Base-by-base conservation (phyloP, 2,113 vertebrate species). In the Scomber scombrus region DNA sequence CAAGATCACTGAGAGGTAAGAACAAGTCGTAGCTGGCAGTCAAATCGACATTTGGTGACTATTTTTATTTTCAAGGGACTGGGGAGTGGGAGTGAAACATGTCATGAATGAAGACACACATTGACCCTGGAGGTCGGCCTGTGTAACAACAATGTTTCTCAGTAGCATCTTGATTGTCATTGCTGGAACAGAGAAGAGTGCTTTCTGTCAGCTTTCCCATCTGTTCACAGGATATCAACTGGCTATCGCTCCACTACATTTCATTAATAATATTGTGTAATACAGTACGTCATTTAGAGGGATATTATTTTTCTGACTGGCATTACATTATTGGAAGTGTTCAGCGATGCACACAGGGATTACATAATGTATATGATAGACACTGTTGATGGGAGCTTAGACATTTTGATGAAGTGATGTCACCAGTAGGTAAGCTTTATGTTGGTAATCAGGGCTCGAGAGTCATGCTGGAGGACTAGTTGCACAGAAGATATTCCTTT, bases 1-100 rank as follows among this genome's bases (percentile, higher is more conserved):
- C 66, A 94, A 93, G 82, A 81, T 93, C 64, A 89, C 94, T 0
- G 97, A 98, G 15, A 98, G 97, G 98, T 98, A 91, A 83, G 93
- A 85, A 57, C 43, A 4, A 45, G 10, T 51, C 4, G 15, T 11
- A 75, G 55, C 8, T 50, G 49, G n/a, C 29, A 0, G 2, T 56
- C 9, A 31, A 14, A 21, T 23, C 40, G 5, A 11, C 3, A 51
- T 81, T 56, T 74, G 2, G 4, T 55, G 3, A 5, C 47, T 73
- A 13, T 56, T 52, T 21, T n/a, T 12, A 29, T 66, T 26, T 16
- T 34, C 4, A 45, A 52, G 47, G 4, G 23, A n/a, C 16, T 63
- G 11, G 18, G 45, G 11, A 10, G 3, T 46, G 16, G 14, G 45
- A 31, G 10, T 69, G n/a, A 74, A 71, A 45, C 16, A 26, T 58